Conservation (phyloP, 2,113 vertebrate species). For the Gopherus evgoodei region DNA sequence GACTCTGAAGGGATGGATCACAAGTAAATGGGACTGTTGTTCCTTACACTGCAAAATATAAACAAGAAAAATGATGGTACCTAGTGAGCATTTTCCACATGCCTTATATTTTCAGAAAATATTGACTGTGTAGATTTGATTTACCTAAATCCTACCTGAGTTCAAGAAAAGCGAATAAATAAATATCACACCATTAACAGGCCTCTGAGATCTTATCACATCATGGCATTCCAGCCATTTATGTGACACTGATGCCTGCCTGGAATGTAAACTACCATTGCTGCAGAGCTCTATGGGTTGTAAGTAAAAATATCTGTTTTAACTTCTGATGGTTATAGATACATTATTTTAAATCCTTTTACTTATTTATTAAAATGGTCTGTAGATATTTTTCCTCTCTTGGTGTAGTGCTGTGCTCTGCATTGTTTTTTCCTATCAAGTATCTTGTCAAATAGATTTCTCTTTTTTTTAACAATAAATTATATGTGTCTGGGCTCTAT, state of each 20-base stretch:
- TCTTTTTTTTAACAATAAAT: background rate
- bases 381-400: background rate
- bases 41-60: slow-evolving; percentile 23
- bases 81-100: background rate
- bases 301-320: slow-evolving; percentile 34
- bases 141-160: background rate
- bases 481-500: background rate
- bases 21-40: background rate
- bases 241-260: slow-evolving; percentile 38
- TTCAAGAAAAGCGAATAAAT: background rate
- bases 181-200: background rate
- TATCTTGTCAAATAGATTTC: background rate
- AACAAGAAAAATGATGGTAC: background rate
- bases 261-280: background rate
- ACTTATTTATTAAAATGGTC: background rate
- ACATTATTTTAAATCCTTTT: background rate
- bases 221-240: background rate
- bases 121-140: background rate
- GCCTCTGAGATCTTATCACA: background rate
- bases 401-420: background rate
- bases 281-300: background rate
- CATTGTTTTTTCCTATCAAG: background rate
- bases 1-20: background rate
- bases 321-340: background rate
- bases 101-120: background rate